phyloP scores from a whole-genome alignment of 2,888 invertebrate genomes.

The Netelia melanura region DNA sequence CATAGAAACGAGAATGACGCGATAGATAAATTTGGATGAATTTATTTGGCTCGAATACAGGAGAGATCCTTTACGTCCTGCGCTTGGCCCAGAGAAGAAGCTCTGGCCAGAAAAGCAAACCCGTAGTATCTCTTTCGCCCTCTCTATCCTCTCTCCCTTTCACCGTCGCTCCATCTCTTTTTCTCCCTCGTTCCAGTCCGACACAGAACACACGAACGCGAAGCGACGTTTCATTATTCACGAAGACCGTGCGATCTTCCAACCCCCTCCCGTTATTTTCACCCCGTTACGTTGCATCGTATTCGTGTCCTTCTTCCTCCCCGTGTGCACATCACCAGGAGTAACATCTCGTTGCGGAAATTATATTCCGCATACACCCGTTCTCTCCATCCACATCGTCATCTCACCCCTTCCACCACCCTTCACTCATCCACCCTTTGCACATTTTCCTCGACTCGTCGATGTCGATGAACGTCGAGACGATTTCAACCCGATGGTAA shows the following conservation, averaged over 20 bases:
- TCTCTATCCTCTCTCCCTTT: constrained; percentile 2
- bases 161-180: background rate
- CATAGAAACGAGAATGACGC: constrained; percentile 19
- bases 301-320: background rate
- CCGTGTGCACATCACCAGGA: constrained; percentile 31
- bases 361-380: constrained; percentile 48
- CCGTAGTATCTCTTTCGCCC: constrained; percentile 18
- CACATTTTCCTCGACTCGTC: constrained; percentile 11
- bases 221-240: constrained; percentile 62
- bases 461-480: constrained; percentile 25
- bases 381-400: constrained; percentile 6
- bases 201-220: constrained; percentile 30
- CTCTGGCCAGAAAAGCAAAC: constrained; percentile 34
- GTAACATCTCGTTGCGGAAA: constrained; percentile 53
- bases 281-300: constrained; percentile 40
- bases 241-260: constrained; percentile 43
- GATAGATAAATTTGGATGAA: constrained; percentile 61
- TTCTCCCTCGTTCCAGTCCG: constrained; percentile 16
- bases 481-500: background rate
- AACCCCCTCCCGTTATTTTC: constrained; percentile 26
- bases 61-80: constrained; percentile 33
- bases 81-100: constrained; percentile 27
- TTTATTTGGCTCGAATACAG: constrained; percentile 58
- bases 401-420: background rate
- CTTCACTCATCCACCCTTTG: background rate